Conservation (phyloP, 2,113 vertebrate species). For the Proteles cristata region DNA sequence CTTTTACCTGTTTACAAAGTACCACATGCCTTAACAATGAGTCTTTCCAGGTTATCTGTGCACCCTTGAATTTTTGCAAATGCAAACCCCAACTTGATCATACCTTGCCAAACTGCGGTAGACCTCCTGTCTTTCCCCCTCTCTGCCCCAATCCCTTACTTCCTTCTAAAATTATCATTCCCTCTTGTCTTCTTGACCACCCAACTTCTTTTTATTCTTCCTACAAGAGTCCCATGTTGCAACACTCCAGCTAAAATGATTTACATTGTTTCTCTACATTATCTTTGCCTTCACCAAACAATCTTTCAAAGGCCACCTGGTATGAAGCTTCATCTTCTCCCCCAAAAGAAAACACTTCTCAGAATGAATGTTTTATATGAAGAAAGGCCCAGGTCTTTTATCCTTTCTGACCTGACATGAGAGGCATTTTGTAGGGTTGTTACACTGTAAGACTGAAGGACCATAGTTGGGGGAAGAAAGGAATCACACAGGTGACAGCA, state of each 20-base stretch:
- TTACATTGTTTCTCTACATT: neutral
- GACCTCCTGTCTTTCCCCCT: neutral
- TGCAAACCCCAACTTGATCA: neutral
- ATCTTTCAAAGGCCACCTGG: neutral
- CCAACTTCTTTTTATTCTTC: neutral
- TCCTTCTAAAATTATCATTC: neutral
- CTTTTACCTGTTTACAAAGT: no score
- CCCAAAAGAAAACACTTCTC: neutral
- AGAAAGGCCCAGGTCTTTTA: neutral
- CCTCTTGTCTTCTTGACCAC: neutral
- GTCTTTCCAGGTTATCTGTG: neutral
- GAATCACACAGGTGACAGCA: neutral
- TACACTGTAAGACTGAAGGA: neutral
- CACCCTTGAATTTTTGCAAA: neutral
- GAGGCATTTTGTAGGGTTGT: accelerated
- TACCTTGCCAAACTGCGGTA: neutral
- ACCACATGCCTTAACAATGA: neutral
- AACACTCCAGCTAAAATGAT: accelerated
- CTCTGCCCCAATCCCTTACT: no score
- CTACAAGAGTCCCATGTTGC: neutral
- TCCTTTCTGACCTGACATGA: accelerated
- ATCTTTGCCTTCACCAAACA: neutral
- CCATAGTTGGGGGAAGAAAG: accelerated
- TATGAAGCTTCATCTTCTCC: neutral
- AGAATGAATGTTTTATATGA: neutral